Conservation (phyloP, 1,140 invertebrate species). For the Cheumatopsyche charites region DNA sequence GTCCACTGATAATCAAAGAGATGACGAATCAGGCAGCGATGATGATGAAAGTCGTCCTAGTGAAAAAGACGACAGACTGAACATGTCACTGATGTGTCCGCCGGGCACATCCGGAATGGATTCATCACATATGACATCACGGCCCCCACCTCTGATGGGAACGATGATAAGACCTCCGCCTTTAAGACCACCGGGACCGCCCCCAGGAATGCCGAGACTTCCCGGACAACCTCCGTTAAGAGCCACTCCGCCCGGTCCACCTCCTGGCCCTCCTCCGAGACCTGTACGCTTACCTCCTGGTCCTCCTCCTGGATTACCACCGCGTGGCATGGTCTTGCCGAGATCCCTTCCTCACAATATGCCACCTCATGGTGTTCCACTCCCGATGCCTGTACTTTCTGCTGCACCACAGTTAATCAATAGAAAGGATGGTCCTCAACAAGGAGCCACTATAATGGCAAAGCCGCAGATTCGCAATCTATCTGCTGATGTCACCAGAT, state of each 20-base stretch:
- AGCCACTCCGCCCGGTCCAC: conserved; percentile 69
- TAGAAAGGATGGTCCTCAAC: conserved; percentile 65
- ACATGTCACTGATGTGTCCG: conserved; percentile 53
- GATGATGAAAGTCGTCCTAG: conserved; percentile 39
- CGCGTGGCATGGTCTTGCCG: conserved; percentile 57
- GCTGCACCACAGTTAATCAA: conserved; percentile 84
- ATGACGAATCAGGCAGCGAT: conserved; percentile 58
- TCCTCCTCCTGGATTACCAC: conserved; percentile 63
- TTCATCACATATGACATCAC: conserved; percentile 49
- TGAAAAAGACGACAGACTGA: conserved; percentile 48
- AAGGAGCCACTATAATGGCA: conserved; percentile 84
- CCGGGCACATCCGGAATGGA: conserved; percentile 50
- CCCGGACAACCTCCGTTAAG: conserved; percentile 53
- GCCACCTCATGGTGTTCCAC: conserved; percentile 68
- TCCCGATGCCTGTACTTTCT: conserved; percentile 69
- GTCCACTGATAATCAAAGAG: conserved; percentile 59
- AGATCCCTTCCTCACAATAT: conserved; percentile 63
- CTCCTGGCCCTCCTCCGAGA: conserved; percentile 66
- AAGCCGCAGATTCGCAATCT: conserved; percentile 95
- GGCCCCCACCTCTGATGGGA: conserved; percentile 50
- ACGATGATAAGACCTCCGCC: conserved; percentile 67
- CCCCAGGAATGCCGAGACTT: conserved; percentile 52
- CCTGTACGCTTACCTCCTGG: conserved; percentile 52
- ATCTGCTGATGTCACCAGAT: conserved; percentile 93
- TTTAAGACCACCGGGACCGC: conserved; percentile 59